Base-by-base conservation (phyloP, 1,140 invertebrate species). In the Brachystomella parvula region DNA sequence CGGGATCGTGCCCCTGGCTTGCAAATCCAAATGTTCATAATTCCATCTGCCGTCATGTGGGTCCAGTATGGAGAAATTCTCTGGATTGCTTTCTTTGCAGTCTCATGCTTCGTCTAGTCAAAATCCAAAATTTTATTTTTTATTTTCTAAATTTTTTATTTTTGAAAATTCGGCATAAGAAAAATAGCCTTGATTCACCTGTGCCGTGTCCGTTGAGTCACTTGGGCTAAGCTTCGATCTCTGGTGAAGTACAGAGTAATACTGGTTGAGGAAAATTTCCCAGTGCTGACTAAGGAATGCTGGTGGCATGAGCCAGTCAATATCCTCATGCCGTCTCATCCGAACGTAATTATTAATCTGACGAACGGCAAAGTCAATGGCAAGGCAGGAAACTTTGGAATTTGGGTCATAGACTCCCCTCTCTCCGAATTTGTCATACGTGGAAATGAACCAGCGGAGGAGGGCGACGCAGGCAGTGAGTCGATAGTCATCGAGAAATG, bases 1-100 rank as follows among this genome's bases (percentile, higher is more conserved):
- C 93, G 82, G 68, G 92, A 96, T 77, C 92, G 90, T 61, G 93
- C 93, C 17, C 92, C 92, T 0, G 94, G 94, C 77, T 97, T 97
- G 29, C 96, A 62, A 44, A 62, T 62, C 60, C 60, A 62, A 62
- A 62, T 3, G 60, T 77, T 96, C 95, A 64, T 0, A 92, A 92
- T 76, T 94, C 93, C 72, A 78, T 76, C 71, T 67, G 90, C 83
- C 1, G 87, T 83, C 61, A 87, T 83, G 76, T 94, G 89, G 0
- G 90, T 89, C 87, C 89, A 92, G 75, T 83, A 84, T 53, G 78
- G 78, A 72, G 81, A 76, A 68, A 89, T 78, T 75, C 83, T 79
- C 49, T 82, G 79, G n/a, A 89, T 75, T 33, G 83, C 78, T 12
- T 79, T 76, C 68, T 75, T 82, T 21, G 76, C 77, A 29, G 76